phyloP scores from a whole-genome alignment of 1,140 invertebrate genomes.

The Drosophila repleta region DNA sequence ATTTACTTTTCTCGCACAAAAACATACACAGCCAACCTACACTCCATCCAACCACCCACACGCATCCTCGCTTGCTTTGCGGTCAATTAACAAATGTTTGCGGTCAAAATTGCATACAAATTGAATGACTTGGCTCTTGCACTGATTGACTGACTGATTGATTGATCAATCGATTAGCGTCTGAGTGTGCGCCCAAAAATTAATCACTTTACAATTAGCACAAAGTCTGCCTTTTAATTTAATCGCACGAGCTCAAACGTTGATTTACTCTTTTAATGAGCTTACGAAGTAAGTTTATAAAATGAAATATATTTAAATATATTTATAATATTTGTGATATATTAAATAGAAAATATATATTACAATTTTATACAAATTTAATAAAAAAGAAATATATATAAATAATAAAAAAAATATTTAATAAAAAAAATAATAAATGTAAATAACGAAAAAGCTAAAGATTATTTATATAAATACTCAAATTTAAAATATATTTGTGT shows the following conservation, averaged over 20 bases:
- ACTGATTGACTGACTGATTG: conserved; percentile 48
- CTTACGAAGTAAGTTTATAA: neutral
- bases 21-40: neutral
- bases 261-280: neutral
- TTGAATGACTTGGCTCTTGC: conserved; percentile 58
- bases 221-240: conserved; percentile 29
- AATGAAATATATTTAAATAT: no score
- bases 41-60: neutral
- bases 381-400: neutral
- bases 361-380: no score
- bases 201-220: conserved; percentile 40
- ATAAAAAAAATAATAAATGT: no score
- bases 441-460: no score
- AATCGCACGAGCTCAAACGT: conserved; percentile 4
- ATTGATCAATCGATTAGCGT: conserved; percentile 47
- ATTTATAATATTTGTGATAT: no score
- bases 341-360: neutral
- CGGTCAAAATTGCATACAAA: conserved; percentile 71
- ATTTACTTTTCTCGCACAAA: conserved; percentile 44
- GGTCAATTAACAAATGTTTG: conserved; percentile 74
- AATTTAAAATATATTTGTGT: no score
- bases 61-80: conserved; percentile 7
- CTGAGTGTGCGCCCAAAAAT: conserved; percentile 25
- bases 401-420: no score
- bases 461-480: no score